Percentiles rank a stretch among this genome's conserved stretches.
These are phyloP conservation scores for Halichoeres trimaculatus DNA, from an alignment of 2,113 vertebrate species.

Conservation along the genomic window DNA sequence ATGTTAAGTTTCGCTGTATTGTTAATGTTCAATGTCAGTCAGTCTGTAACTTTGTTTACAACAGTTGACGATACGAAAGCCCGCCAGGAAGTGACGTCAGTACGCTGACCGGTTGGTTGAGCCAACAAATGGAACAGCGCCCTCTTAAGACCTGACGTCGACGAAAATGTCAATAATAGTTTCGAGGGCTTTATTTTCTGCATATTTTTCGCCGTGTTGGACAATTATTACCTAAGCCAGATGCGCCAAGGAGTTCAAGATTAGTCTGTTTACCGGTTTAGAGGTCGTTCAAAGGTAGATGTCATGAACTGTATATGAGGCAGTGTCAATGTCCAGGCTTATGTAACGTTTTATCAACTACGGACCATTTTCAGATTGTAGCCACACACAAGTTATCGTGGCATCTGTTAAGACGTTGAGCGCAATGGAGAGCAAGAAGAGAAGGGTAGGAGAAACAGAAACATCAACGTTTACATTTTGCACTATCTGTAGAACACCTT, in stretches of 20 bases:
- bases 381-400: neutral
- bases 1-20: no score
- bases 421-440: slow-evolving; percentile 22
- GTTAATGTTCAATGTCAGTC: no score
- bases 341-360: neutral
- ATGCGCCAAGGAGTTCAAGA: neutral
- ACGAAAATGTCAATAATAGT: no score
- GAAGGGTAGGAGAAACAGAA: slow-evolving; percentile 2
- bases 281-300: neutral
- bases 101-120: neutral
- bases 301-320: neutral
- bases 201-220: no score
- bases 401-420: neutral
- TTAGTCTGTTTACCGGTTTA: neutral
- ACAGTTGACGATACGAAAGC: slow-evolving; percentile 12
- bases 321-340: neutral
- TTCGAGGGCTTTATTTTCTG: no score
- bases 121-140: neutral
- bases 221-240: no score
- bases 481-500: neutral
- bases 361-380: neutral
- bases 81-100: slow-evolving; percentile 65
- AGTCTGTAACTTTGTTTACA: slow-evolving; percentile 28
- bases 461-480: neutral
- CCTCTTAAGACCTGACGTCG: neutral